Conservation (phyloP, 2,113 vertebrate species). For the Riparia riparia region DNA sequence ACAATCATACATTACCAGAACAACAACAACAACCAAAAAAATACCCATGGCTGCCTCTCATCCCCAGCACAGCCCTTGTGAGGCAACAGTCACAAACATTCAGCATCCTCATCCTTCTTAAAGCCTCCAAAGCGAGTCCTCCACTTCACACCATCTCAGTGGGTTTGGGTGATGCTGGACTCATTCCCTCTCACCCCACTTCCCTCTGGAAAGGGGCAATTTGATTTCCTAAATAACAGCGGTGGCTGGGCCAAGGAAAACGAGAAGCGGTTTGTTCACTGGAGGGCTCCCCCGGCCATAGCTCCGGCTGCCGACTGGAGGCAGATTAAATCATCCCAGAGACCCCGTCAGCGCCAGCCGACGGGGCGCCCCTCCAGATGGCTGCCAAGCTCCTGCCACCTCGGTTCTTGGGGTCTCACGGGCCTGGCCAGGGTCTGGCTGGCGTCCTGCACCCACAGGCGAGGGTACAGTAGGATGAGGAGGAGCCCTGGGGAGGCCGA, state of each 20-base stretch:
- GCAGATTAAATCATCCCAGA: conserved; percentile 36
- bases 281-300: background rate
- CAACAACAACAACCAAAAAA: background rate
- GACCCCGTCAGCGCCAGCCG: background rate
- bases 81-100: background rate
- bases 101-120: background rate
- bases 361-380: background rate
- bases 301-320: conserved; percentile 36
- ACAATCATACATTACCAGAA: conserved; percentile 49
- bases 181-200: background rate
- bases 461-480: accelerated
- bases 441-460: background rate
- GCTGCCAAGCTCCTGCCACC: background rate
- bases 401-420: background rate
- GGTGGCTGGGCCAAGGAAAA: conserved; percentile 61
- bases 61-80: conserved; percentile 32
- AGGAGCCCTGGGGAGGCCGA: background rate
- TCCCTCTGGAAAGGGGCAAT: conserved; percentile 1
- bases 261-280: conserved; percentile 41
- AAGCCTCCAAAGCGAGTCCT: background rate
- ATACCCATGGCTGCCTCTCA: background rate
- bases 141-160: background rate
- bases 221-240: conserved; percentile 63
- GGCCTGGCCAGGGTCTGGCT: background rate
- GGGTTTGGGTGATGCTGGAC: background rate